Base-by-base conservation (phyloP, 2,888 invertebrate species). In the Limenitis camilla region DNA sequence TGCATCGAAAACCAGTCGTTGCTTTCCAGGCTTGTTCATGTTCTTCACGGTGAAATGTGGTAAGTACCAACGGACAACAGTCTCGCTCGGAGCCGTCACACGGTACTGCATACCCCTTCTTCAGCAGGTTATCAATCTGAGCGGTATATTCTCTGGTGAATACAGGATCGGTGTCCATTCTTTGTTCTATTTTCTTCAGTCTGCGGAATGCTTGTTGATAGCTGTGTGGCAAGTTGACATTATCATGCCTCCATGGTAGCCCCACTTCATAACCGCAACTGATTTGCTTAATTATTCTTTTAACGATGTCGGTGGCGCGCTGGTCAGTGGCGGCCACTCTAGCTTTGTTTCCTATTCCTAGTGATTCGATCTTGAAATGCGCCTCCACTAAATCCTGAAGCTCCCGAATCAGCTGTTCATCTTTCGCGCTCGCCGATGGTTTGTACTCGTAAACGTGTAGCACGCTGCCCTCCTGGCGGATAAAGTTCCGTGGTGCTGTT, bases 41-140 rank as follows among this genome's bases (percentile, higher is more conserved):
- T 59, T 55, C 11, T 11, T 10, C 1, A 59, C 58, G 0, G 62
- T 47, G 27, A 62, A 62, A 40, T 62, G 61, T 8, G 61, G 59
- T n/a, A 59, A 45, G 40, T 54, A 58, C 55, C 51, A 52, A 8
- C 48, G 11, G 29, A 28, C 39, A 2, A 44, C 10, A 8, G 8
- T n/a, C 6, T 2, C 5, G 7, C 2, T 31, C 44, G 4, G 29
- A 36, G 35, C 35, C 35, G n/a, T 35, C 35, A 7, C 44, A 50
- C 9, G 3, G 8, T 11, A 27, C 45, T 5, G 57, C 53, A 52
- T 52, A 57, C 4, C 53, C 52, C 3, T 52, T 45, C 5, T n/a
- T n/a, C 7, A 57, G 8, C 6, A 52, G 19, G 19, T 57, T 48
- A 2, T 47, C 6, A 6, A 56, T 53, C 19, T 19, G 19, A 19